Conservation (phyloP, 2,113 vertebrate species). For the Diphyllodes magnificus region DNA sequence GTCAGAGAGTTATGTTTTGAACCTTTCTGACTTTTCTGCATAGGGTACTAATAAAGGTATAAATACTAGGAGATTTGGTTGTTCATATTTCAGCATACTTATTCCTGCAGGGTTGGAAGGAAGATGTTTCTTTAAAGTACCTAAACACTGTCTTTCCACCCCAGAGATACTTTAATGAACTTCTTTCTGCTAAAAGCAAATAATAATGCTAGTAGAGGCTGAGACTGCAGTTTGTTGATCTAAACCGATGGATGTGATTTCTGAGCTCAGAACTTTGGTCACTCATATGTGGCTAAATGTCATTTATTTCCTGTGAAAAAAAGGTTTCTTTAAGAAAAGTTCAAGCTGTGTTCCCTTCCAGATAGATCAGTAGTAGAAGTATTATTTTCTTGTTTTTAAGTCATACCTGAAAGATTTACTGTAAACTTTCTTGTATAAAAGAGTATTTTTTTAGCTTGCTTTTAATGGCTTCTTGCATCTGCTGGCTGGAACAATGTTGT, state of each 20-base stretch:
- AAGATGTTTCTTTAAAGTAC: neutral
- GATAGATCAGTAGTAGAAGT: neutral
- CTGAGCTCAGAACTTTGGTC: neutral
- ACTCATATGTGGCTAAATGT: neutral
- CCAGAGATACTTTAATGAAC: neutral
- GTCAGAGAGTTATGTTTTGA: neutral
- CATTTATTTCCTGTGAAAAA: neutral
- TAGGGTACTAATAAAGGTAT: neutral
- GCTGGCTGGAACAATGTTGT: neutral
- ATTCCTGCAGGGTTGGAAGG: neutral
- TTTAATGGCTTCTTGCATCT: neutral
- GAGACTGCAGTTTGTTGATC: neutral
- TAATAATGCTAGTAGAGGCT: neutral
- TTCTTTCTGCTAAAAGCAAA: neutral
- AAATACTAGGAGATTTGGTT: neutral
- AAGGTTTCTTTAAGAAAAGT: neutral
- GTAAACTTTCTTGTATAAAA: neutral
- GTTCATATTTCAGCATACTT: neutral
- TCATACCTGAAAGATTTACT: neutral
- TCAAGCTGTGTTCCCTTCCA: neutral
- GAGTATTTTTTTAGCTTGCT: neutral
- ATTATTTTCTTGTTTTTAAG: neutral
- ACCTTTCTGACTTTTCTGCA: neutral
- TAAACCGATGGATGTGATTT: neutral
- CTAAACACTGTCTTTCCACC: neutral